Base-by-base conservation (phyloP, 1,140 invertebrate genomes). In the Solen grandis region DNA sequence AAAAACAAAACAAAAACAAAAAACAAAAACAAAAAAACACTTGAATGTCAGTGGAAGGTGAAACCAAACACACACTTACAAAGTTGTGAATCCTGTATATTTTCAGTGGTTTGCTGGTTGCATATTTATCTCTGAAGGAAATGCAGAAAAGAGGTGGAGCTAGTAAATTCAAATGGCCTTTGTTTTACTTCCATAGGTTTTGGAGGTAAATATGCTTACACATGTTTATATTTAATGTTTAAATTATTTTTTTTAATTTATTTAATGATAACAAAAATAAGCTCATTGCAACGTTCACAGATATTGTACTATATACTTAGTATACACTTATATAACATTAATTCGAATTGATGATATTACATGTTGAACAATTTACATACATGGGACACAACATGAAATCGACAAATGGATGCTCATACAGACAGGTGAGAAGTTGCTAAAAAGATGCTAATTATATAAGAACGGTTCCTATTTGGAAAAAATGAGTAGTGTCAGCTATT, bases 31-130 rank as follows among this genome's bases (percentile, higher is more conserved):
- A n/a, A n/a, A n/a, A n/a, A n/a, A n/a, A n/a, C n/a, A n/a, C n/a
- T n/a, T n/a, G n/a, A n/a, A n/a, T n/a, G n/a, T n/a, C n/a, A n/a
- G n/a, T n/a, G n/a, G n/a, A n/a, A n/a, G n/a, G n/a, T n/a, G n/a
- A n/a, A n/a, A n/a, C n/a, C n/a, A n/a, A n/a, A n/a, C n/a, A n/a
- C n/a, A n/a, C n/a, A n/a, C n/a, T n/a, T n/a, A n/a, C n/a, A n/a
- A n/a, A n/a, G n/a, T n/a, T n/a, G n/a, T n/a, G n/a, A n/a, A n/a
- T n/a, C n/a, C n/a, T n/a, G n/a, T n/a, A 2, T 8, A 19, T 8
- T 62, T 83, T 94, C 3, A 94, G 94, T 81, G 94, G 94, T 60
- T 88, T 94, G 5, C 88, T 95, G 0, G 85, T 94, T 0, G 87
- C 93, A 0, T 94, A 94, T 84, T 85, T 93, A 4, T 91, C 93